Evolutionary conservation across 2,888 invertebrate species (phyloP), one percentile per base, ranked within the genome.

Genomic region (Lepidochrysops patricia): DNA sequence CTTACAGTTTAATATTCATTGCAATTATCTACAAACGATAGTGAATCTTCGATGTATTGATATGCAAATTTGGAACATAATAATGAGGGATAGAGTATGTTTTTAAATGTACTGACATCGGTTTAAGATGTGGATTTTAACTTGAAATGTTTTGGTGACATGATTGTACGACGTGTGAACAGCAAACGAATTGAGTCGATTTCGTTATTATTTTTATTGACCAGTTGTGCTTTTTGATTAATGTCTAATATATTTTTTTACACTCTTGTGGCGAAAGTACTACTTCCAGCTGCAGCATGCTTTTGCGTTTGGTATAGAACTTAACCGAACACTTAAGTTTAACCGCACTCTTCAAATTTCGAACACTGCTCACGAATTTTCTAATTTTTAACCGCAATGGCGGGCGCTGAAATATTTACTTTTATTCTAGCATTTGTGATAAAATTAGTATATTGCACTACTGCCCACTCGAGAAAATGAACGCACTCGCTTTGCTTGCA

Each of bases 111-210:
- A 26, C 56, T 61, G 65, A 66, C 61, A 64, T 49, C 60, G 61
- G 64, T 67, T 61, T 61, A 63, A 70, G 72, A 71, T 75, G 72
- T 68, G 71, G 62, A 54, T 77, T 75, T 76, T 72, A 73, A 81
- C 80, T 81, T 83, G 82, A 86, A 86, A 87, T 87, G 87, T 87
- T 86, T 87, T 87, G 87, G 87, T 89, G 88, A 89, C 89, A 89
- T 82, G 85, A 78, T 74, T 77, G 76, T 79, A 78, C 78, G 80
- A 75, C 71, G 73, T 66, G 66, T 66, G 72, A 68, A 69, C 72
- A 72, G 37, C 59, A 70, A 72, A 72, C 34, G 58, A 43, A 32
- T 80, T 65, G 82, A 85, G 79, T 66, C 58, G 72, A 52, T 27
- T 32, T 61, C 19, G 9, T 54, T 15, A 49, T 61, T 9, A 50